A percentile compares a stretch with the other conserved stretches of the same genome.
These are phyloP conservation scores for Emys orbicularis DNA, from an alignment of 2,797 vertebrate genomes.

Conservation along the genomic window DNA sequence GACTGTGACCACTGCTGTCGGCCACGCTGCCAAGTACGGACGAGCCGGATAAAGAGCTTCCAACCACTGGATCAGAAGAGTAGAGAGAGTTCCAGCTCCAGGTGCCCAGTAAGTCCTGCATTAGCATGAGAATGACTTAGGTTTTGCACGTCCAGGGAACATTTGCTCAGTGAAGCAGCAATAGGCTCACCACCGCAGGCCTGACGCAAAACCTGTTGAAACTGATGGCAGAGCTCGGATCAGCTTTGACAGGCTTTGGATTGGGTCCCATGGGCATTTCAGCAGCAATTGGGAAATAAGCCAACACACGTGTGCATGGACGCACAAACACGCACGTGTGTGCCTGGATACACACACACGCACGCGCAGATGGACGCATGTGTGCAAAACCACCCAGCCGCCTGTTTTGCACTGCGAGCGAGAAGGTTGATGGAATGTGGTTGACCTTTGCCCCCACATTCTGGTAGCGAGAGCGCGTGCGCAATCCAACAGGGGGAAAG, in stretches of 20 bases:
- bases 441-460: neutral
- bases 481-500: neutral
- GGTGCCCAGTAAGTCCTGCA: neutral
- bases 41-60: neutral
- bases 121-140: neutral
- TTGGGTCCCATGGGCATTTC: rapidly evolving
- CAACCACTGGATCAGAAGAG: neutral
- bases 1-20: neutral
- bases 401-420: neutral
- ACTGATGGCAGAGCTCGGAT: neutral
- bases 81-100: neutral
- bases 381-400: rapidly evolving
- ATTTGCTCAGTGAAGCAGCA: rapidly evolving
- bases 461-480: too few species aligned
- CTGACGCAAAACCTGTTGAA: rapidly evolving
- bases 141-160: rapidly evolving
- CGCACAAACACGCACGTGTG: rapidly evolving
- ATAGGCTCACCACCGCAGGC: rapidly evolving
- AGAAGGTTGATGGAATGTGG: neutral
- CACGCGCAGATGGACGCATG: neutral
- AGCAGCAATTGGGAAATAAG: neutral
- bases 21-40: neutral
- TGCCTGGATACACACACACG: too few species aligned
- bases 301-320: neutral
- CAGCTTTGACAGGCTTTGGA: neutral